Base-by-base conservation (phyloP, 2,797 vertebrate species). In the Pelochelys cantorii region DNA sequence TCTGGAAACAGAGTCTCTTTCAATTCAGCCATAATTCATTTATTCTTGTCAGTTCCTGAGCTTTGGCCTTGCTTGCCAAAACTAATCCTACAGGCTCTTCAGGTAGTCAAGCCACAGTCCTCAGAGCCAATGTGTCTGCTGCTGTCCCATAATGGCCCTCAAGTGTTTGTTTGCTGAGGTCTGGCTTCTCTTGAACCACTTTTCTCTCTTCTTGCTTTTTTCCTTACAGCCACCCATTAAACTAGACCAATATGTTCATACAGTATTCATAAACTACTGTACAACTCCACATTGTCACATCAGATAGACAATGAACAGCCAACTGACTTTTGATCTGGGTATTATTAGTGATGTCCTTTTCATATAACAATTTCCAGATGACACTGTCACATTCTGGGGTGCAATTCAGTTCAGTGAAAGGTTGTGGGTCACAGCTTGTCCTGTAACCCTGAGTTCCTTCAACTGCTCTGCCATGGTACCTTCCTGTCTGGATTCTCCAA, bases 1-100 rank as follows among this genome's bases (percentile, higher is more conserved):
- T 93, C 93, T 96, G 94, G 96, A 95, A 95, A 91, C 89, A 86
- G 82, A 91, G 89, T 77, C 93, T 90, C 88, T 94, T 95, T 96
- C 90, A 80, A 94, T 89, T 92, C n/a, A 94, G 94, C 88, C 94
- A 94, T 89, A 92, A 48, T 48, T 48, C 42, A 89, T 88, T 97
- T 95, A 86, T 93, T 81, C 77, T 96, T 90, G 84, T 94, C 0
- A 8, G 57, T 90, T 92, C 91, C 93, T 92, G 93, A 95, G 90
- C 95, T 92, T 23, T 96, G 96, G 90, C 94, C 94, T 81, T 74
- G 84, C 85, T 90, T 94, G 85, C 80, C 62, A 77, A 81, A 77
- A 31, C 71, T 94, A 95, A 89, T 94, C 94, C 96, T 96, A 89
- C 91, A 95, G 94, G 84, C 95, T 83, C 95, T 92, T 94, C 93